These are phyloP conservation scores for Pelecanoides urinatrix DNA, from an alignment of 2,113 vertebrate genomes.

Conservation along the genomic window DNA sequence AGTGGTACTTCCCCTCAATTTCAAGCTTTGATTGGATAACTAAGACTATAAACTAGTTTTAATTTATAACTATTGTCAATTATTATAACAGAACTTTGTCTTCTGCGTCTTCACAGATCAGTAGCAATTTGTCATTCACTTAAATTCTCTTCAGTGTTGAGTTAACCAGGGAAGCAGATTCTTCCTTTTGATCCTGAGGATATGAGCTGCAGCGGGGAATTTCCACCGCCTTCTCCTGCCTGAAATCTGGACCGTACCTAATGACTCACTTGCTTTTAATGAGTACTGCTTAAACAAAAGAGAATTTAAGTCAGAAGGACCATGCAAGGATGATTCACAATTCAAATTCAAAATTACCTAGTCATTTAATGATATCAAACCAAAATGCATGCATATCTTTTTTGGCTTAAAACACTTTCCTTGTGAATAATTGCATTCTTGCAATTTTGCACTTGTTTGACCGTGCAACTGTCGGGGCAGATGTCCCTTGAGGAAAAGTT, in stretches of 20 bases:
- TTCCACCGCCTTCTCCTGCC: not conserved
- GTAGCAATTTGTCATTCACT: conserved; percentile 13
- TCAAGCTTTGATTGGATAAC: not conserved
- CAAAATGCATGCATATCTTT: not conserved
- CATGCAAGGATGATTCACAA: not conserved
- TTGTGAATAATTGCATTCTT: not conserved
- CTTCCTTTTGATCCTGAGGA: not conserved
- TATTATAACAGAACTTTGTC: not conserved
- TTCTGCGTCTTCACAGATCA: not conserved
- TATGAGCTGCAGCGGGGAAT: not conserved
- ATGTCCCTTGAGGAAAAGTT: not conserved
- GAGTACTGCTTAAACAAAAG: not conserved
- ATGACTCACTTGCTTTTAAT: not conserved
- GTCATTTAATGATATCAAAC: not conserved
- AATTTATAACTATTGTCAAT: not conserved
- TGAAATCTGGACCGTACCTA: not conserved
- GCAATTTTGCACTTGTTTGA: not conserved
- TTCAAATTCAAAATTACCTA: not conserved
- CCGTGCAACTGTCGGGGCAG: not conserved
- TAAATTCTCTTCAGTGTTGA: not conserved
- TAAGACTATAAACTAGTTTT: not conserved
- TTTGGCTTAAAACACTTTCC: not conserved
- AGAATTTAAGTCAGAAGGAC: not conserved
- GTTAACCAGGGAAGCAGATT: not conserved
- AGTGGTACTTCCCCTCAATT: not conserved